Base-by-base conservation (phyloP, 2,888 invertebrate species). In the Gibbula magus region DNA sequence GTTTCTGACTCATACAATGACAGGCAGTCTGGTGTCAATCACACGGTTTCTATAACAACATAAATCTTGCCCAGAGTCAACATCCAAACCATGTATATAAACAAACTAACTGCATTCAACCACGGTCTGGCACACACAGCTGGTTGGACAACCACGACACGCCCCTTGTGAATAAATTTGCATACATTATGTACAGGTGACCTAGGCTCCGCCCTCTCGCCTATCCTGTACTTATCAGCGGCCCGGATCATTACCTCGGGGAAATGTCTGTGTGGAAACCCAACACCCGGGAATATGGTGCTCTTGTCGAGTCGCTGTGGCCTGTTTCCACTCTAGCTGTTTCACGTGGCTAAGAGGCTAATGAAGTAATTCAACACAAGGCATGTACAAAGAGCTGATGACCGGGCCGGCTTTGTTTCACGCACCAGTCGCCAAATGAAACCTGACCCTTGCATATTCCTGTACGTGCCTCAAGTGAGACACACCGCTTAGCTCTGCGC, bases 51-150 rank as follows among this genome's bases (percentile, higher is more conserved):
- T 75, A 53, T 54, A 52, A 75, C 75, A 75, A 75, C 75, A 75
- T 75, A 75, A 75, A 75, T 75, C 75, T 54, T 32, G 53, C 53
- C 75, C 75, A 75, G 54, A 53, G 75, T 52, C 75, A 75, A 75
- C 54, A 75, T 52, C 52, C 20, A 52, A 32, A 54, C 75, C 54
- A 20, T 54, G 53, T 54, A 75, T 25, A 75, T 75, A 75, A 75
- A 75, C 75, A 75, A 75, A 75, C 75, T 75, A 75, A 29, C 54
- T 75, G 25, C 75, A 54, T 20, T 29, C 29, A 32, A 75, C 53
- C 29, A 75, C 32, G 35, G 29, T 54, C 35, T 75, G 54, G 32
- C 75, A 54, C 75, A 29, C 54, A 32, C 54, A 16, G 25, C 35
- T 32, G 54, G 32, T 75, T 75, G 75, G 75, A 25, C 39, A n/a